Percentiles rank a stretch among this genome's conserved stretches.
Conservation (phyloP, 2,888 invertebrate genomes). For the Eupithecia centaureata region DNA sequence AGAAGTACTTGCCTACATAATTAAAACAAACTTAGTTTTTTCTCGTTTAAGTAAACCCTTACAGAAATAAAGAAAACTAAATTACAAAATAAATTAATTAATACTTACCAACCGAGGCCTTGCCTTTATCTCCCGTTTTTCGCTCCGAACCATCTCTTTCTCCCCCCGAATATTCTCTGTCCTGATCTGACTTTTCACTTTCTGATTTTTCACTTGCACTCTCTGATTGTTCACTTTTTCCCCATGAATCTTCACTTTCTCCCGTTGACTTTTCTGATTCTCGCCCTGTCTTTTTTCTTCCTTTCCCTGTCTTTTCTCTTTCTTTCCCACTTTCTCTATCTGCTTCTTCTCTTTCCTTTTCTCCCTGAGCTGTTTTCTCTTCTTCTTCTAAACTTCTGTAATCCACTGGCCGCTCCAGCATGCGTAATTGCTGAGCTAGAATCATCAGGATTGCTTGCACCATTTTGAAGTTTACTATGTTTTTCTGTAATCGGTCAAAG, state of each 20-base stretch:
- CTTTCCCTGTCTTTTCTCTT: slow-evolving; percentile 13
- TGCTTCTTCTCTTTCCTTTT: slow-evolving; percentile 20
- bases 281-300: background rate
- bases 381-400: slow-evolving; percentile 46
- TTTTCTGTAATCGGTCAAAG: slow-evolving; percentile 50
- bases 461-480: slow-evolving; percentile 65
- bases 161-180: background rate
- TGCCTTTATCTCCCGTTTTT: background rate
- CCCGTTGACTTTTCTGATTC: background rate
- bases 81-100: too few relatives aligned
- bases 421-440: slow-evolving; percentile 67
- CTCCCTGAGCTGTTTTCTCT: slow-evolving; percentile 13
- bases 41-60: too few relatives aligned
- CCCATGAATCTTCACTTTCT: slow-evolving; percentile 16
- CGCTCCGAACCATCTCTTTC: too few relatives aligned
- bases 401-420: slow-evolving; percentile 67
- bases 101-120: too few relatives aligned
- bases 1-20: too few relatives aligned
- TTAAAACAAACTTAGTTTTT: too few relatives aligned
- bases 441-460: slow-evolving; percentile 67
- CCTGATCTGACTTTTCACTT: slow-evolving; percentile 15
- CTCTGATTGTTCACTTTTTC: slow-evolving; percentile 22
- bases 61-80: too few relatives aligned
- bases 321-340: slow-evolving; percentile 22
- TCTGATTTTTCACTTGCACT: background rate